phyloP scores from a whole-genome alignment of 2,888 invertebrate species.

The Agrypnus murinus region DNA sequence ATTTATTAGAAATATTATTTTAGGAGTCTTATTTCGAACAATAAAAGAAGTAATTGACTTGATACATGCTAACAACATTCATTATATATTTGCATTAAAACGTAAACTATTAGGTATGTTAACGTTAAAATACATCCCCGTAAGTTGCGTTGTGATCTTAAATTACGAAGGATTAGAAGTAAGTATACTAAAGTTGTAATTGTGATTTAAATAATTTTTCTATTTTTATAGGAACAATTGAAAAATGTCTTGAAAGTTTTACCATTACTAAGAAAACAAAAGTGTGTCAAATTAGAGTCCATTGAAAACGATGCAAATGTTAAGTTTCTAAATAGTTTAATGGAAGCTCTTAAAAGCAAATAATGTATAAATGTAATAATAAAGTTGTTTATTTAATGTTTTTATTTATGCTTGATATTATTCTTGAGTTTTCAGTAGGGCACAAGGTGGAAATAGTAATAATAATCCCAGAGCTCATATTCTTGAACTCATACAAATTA shows the following conservation, averaged over 20 bases:
- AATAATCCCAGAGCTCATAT: too few species aligned
- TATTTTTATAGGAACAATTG: slow-evolving; percentile 13
- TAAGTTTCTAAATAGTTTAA: slow-evolving; percentile 33
- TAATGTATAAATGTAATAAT: slow-evolving; percentile 1
- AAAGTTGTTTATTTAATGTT: slow-evolving; percentile 9
- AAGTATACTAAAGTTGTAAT: slow-evolving; percentile 22
- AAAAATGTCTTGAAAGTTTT: slow-evolving; percentile 15
- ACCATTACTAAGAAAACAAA: slow-evolving; percentile 2
- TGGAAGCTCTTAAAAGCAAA: slow-evolving; percentile 25
- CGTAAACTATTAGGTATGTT: slow-evolving; percentile 75
- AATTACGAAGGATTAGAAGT: slow-evolving; percentile 78
- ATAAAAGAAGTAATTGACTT: slow-evolving; percentile 72
- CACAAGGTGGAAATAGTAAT: too few species aligned
- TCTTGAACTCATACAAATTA: too few species aligned
- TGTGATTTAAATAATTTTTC: not conserved
- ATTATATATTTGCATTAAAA: slow-evolving; percentile 76
- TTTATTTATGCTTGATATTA: too few species aligned
- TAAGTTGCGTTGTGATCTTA: slow-evolving; percentile 77
- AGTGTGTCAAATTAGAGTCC: not conserved
- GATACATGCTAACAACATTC: slow-evolving; percentile 73
- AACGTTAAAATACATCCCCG: slow-evolving; percentile 75
- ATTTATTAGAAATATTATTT: slow-evolving; percentile 40
- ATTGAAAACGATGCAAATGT: slow-evolving; percentile 6
- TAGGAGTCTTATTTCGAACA: slow-evolving; percentile 76
- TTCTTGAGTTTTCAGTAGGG: too few species aligned